These are phyloP conservation scores for Thamnophis sirtalis DNA, from an alignment of 2,113 vertebrate species.

Conservation along the genomic window DNA sequence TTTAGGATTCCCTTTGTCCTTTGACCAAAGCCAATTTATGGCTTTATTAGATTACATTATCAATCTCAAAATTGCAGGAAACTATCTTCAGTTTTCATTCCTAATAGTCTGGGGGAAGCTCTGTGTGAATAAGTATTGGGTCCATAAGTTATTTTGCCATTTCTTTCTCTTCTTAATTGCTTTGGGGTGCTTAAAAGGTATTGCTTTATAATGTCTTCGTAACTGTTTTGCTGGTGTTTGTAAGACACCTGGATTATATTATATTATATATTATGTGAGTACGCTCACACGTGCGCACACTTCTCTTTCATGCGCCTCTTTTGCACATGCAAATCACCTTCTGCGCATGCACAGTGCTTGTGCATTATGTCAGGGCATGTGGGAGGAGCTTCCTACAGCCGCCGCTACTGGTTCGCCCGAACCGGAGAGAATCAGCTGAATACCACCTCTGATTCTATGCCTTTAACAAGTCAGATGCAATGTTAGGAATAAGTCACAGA, in stretches of 20 bases:
- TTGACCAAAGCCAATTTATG: not conserved
- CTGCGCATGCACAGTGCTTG: too few species aligned
- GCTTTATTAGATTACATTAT: not conserved
- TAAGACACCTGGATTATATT: not conserved
- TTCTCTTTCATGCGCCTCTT: too few species aligned
- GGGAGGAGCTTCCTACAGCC: too few species aligned
- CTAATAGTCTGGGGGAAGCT: not conserved
- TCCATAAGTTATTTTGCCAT: not conserved
- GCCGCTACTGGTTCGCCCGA: too few species aligned
- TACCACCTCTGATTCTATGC: not conserved
- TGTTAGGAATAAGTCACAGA: not conserved
- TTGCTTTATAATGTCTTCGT: not conserved
- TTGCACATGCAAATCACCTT: too few species aligned
- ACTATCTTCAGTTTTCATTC: not conserved
- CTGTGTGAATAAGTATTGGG: not conserved
- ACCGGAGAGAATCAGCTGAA: too few species aligned
- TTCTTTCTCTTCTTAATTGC: not conserved
- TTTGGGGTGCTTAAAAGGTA: not conserved
- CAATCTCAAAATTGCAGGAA: not conserved
- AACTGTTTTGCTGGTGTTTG: not conserved
- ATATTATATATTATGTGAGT: too few species aligned
- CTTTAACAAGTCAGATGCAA: not conserved
- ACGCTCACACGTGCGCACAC: too few species aligned
- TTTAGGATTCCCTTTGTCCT: not conserved
- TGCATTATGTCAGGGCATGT: too few species aligned